Base-by-base conservation (phyloP, 1,140 invertebrate genomes). In the Hyphantria cunea region DNA sequence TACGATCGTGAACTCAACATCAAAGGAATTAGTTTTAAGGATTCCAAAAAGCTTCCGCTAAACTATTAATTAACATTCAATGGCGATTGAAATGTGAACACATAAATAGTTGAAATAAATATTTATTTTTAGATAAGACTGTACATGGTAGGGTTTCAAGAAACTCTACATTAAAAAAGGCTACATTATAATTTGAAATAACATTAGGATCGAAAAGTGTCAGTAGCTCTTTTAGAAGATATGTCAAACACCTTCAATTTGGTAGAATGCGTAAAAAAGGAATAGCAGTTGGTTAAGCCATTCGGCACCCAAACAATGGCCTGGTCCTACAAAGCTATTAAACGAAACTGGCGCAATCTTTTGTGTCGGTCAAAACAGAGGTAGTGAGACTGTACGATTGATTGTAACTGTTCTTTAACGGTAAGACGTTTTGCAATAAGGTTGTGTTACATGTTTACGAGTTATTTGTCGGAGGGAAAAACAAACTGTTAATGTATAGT, bases 81-180 rank as follows among this genome's bases (percentile, higher is more conserved):
- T 71, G 69, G 63, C 70, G 74, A 83, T 79, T 80, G 80, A 83
- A 84, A 82, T 73, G 70, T 76, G 72, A 78, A 78, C 64, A 59
- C 60, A 59, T 37, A 75, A 78, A 74, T 77, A 75, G 68, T 54
- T 50, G 17, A 65, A 49, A 53, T 72, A 78, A 69, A 76, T 72
- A 69, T 74, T 74, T 64, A 69, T 32, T 42, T 60, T 51, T 42
- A 51, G 56, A 37, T 33, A 60, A 32, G 37, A 33, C 48, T 60
- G 37, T 51, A 60, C 56, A 42, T 60, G 56, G 39, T 60, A 60
- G 37, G 32, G 14, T 60, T 50, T 34, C 34, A 42, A 51, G 48
- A 33, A 25, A 44, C 0, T 10, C 2, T 39, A 39, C 37, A n/a
- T n/a, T 39, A n/a, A 39, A 10, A 39, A 10, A 10, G n/a, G 3